Evolutionary conservation across 2,113 vertebrate species (phyloP).

Genomic region (Myrmophylax atrothorax): DNA sequence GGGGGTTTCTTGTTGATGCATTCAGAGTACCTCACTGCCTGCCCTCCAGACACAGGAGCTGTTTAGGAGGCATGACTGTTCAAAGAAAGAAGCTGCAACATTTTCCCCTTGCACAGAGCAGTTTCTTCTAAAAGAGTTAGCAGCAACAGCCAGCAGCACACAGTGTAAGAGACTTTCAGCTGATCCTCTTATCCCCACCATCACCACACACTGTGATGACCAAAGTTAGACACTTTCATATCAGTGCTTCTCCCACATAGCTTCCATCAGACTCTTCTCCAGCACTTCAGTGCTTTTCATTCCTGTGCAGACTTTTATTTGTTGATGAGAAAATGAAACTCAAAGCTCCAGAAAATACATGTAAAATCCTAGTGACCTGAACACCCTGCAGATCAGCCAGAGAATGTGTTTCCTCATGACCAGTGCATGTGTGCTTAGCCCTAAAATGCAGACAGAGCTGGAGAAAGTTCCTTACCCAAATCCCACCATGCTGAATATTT

Average conservation of each 20-base stretch:
- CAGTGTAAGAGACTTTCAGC: background rate
- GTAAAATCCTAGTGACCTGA: background rate
- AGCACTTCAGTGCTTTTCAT: background rate
- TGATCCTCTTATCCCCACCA: background rate
- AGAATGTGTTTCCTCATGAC: background rate
- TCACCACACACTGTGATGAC: background rate
- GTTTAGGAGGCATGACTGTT: background rate
- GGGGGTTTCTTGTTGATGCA: background rate
- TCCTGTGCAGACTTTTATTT: background rate
- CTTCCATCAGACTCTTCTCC: background rate
- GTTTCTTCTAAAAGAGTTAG: background rate
- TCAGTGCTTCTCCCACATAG: background rate
- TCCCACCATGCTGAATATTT: background rate
- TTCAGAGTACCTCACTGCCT: background rate
- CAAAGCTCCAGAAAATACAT: background rate
- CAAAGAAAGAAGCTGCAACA: background rate
- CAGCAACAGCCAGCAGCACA: background rate
- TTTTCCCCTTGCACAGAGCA: background rate
- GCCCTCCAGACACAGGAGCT: background rate
- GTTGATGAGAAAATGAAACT: background rate
- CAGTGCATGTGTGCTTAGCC: background rate
- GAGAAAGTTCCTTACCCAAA: background rate
- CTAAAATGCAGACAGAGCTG: background rate
- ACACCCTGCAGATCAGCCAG: background rate
- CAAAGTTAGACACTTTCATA: background rate